Conservation (phyloP, 1,140 invertebrate species). For the Gonatopus flavifemur region DNA sequence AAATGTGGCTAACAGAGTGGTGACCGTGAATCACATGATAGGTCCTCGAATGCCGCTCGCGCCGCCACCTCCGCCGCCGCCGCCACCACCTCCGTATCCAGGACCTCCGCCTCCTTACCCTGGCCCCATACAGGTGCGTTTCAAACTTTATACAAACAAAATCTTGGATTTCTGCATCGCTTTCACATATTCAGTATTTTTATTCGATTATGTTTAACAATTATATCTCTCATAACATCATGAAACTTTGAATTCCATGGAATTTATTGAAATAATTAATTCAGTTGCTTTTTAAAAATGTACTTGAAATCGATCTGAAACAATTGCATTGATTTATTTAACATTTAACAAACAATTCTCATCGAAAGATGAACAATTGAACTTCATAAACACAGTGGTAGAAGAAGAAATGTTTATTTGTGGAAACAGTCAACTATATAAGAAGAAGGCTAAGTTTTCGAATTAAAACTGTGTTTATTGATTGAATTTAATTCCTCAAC, state of each 20-base stretch:
- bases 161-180: constrained; percentile 36
- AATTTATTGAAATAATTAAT: no score
- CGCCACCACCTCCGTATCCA: constrained; percentile 68
- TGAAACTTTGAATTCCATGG: constrained; percentile 12
- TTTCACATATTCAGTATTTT: constrained; percentile 39
- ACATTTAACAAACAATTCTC: no score
- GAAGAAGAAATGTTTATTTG: no score
- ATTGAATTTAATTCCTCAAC: no score
- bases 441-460: no score
- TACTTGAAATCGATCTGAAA: no score
- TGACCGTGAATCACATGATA: constrained; percentile 53
- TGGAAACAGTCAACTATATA: no score
- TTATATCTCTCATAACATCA: constrained; percentile 24
- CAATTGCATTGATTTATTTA: no score
- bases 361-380: no score
- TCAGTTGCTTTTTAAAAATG: no score
- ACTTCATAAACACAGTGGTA: no score
- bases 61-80: constrained; percentile 66
- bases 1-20: constrained; percentile 49
- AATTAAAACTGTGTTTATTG: no score
- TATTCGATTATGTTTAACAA: constrained; percentile 28
- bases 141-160: constrained; percentile 28
- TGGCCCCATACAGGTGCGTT: constrained; percentile 54
- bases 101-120: constrained; percentile 53
- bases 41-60: constrained; percentile 54